phyloP scores from a whole-genome alignment of 2,113 vertebrate genomes.

The Prochilodus magdalenae region DNA sequence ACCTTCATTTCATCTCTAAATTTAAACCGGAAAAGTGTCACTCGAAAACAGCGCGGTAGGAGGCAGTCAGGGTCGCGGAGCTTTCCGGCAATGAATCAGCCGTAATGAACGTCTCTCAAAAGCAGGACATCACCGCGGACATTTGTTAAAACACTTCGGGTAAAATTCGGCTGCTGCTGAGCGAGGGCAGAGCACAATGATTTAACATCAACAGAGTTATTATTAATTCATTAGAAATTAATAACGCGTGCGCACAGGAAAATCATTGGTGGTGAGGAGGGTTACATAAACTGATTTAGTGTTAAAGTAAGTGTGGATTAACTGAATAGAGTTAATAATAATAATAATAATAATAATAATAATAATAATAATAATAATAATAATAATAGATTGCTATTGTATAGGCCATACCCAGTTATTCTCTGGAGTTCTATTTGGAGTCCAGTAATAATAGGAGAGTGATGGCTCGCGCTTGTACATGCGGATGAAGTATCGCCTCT shows the following conservation, averaged over 20 bases:
- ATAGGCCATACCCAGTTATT: neutral
- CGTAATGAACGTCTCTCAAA: slow-evolving; percentile 40
- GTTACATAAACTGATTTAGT: too few species aligned
- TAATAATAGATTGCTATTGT: slow-evolving; percentile 6
- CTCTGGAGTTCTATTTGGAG: slow-evolving; percentile 42
- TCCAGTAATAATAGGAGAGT: slow-evolving; percentile 40
- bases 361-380: neutral
- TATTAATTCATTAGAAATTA: too few species aligned
- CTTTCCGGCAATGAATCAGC: slow-evolving; percentile 73
- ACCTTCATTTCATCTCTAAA: slow-evolving; percentile 78
- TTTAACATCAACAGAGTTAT: too few species aligned
- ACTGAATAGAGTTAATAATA: neutral
- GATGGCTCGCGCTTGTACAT: slow-evolving; percentile 59
- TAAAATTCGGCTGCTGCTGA: neutral
- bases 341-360: slow-evolving; percentile 1
- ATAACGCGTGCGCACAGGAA: too few species aligned
- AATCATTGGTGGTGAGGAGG: too few species aligned
- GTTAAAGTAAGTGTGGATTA: too few species aligned
- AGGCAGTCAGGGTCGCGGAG: slow-evolving; percentile 74
- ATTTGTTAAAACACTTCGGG: slow-evolving; percentile 8
- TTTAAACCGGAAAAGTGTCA: slow-evolving; percentile 84
- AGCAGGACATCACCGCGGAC: slow-evolving; percentile 24
- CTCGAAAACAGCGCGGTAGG: slow-evolving; percentile 79
- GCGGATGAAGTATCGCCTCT: slow-evolving; percentile 87
- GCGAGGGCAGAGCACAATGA: neutral